These are phyloP conservation scores for Lithobius niger DNA, from an alignment of 1,140 invertebrate genomes.

Conservation along the genomic window DNA sequence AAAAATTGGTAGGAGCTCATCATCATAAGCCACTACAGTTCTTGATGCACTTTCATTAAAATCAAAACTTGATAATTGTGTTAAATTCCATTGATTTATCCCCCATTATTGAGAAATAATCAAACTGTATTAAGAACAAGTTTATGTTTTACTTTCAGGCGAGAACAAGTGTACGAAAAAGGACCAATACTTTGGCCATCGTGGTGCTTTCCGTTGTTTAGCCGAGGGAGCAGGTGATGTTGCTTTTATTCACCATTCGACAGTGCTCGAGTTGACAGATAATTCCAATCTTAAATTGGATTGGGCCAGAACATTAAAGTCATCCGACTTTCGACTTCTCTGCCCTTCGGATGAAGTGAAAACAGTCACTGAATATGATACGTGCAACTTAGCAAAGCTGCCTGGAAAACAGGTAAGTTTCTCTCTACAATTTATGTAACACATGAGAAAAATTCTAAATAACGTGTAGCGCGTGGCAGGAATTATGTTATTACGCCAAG, in stretches of 20 bases:
- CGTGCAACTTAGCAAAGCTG: background rate
- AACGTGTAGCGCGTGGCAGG: too few relatives aligned
- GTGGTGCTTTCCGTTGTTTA: constrained; percentile 65
- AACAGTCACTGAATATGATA: background rate
- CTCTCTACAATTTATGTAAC: too few relatives aligned
- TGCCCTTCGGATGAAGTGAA: background rate
- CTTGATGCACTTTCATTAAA: too few relatives aligned
- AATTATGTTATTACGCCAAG: too few relatives aligned
- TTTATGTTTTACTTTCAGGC: background rate
- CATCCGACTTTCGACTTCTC: background rate
- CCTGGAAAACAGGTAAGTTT: background rate
- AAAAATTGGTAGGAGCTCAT: too few relatives aligned
- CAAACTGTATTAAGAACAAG: background rate
- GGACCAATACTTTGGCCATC: constrained; percentile 66
- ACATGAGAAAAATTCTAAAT: too few relatives aligned
- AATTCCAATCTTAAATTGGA: background rate
- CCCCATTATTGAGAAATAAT: too few relatives aligned
- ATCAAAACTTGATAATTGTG: too few relatives aligned
- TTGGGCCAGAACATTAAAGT: background rate
- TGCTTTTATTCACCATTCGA: constrained; percentile 36
- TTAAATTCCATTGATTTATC: too few relatives aligned
- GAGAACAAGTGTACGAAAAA: constrained; percentile 52
- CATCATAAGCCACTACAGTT: too few relatives aligned
- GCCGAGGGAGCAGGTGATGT: constrained; percentile 61
- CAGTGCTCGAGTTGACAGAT: background rate